Evolutionary conservation across 2,888 invertebrate genomes (phyloP).

Genomic region (Hirtodrosophila trivittata): DNA sequence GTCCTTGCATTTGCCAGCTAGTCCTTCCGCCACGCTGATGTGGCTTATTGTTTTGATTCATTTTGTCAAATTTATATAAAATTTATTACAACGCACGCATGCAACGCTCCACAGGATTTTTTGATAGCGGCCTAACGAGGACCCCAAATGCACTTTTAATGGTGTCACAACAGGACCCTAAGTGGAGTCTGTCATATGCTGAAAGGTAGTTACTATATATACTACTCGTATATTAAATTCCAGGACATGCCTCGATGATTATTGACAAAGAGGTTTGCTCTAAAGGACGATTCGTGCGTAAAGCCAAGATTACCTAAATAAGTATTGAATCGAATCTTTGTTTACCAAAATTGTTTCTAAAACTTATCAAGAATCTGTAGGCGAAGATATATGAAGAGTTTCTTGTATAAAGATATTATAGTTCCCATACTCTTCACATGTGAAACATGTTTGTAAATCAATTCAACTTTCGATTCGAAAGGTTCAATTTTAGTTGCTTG

Average conservation of each 20-base stretch:
- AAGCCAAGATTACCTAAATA: too few relatives aligned
- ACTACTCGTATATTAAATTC: slow-evolving; percentile 25
- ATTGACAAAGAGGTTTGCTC: slow-evolving; percentile 15
- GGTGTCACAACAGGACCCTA: slow-evolving; percentile 64
- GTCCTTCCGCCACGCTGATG: slow-evolving; percentile 16
- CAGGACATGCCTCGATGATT: slow-evolving; percentile 24
- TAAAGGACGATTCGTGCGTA: neutral
- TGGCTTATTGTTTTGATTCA: slow-evolving; percentile 72
- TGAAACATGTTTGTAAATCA: too few relatives aligned
- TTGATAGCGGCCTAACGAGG: too few relatives aligned
- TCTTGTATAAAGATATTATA: too few relatives aligned
- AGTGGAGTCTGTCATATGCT: neutral
- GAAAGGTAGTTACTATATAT: too few relatives aligned
- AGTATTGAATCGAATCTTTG: too few relatives aligned
- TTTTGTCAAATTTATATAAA: slow-evolving; percentile 81
- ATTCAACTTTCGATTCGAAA: too few relatives aligned
- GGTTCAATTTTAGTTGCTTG: too few relatives aligned
- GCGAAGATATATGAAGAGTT: too few relatives aligned
- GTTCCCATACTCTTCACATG: too few relatives aligned
- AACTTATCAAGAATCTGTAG: too few relatives aligned
- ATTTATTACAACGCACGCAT: slow-evolving; percentile 73
- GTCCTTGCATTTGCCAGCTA: slow-evolving; percentile 63
- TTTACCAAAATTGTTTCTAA: too few relatives aligned
- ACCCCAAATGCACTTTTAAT: slow-evolving; percentile 68
- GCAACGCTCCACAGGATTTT: slow-evolving; percentile 19